Evolutionary conservation across 2,113 vertebrate species (phyloP).

Genomic region (Passer domesticus): DNA sequence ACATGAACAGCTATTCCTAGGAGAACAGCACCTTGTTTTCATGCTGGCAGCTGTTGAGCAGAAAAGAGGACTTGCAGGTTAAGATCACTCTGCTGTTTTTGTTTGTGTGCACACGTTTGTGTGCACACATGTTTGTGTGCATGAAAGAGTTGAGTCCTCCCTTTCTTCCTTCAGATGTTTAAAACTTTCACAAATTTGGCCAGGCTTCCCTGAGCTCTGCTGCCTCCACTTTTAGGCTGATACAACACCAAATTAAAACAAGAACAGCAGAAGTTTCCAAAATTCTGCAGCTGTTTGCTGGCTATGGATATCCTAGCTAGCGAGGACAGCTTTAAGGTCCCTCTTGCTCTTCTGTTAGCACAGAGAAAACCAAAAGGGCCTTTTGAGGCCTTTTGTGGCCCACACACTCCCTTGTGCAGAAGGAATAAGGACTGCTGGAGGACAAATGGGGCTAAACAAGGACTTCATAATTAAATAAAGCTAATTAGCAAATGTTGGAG

Average conservation of each 20-base stretch:
- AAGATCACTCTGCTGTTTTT: neutral
- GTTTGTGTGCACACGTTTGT: too few species aligned
- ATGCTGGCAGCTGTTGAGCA: neutral
- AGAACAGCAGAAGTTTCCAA: neutral
- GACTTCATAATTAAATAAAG: neutral
- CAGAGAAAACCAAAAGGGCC: neutral
- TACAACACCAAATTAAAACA: neutral
- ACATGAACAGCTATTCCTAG: neutral
- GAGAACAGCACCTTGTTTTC: neutral
- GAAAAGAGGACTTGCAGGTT: neutral
- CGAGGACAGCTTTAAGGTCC: neutral
- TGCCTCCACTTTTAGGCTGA: neutral
- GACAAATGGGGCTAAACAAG: neutral
- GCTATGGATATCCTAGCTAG: neutral
- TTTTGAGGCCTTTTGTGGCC: neutral
- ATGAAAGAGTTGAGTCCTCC: neutral
- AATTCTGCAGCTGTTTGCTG: neutral
- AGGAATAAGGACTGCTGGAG: neutral
- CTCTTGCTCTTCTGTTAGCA: neutral
- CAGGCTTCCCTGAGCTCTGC: neutral
- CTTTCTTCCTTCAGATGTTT: neutral
- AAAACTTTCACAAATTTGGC: neutral
- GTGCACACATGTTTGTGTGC: neutral
- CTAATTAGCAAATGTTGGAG: neutral
- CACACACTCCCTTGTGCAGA: neutral